Percentiles rank a stretch among this genome's conserved stretches.
These are phyloP conservation scores for Anagyrus pseudococci DNA, from an alignment of 2,888 invertebrate species.

Conservation along the genomic window DNA sequence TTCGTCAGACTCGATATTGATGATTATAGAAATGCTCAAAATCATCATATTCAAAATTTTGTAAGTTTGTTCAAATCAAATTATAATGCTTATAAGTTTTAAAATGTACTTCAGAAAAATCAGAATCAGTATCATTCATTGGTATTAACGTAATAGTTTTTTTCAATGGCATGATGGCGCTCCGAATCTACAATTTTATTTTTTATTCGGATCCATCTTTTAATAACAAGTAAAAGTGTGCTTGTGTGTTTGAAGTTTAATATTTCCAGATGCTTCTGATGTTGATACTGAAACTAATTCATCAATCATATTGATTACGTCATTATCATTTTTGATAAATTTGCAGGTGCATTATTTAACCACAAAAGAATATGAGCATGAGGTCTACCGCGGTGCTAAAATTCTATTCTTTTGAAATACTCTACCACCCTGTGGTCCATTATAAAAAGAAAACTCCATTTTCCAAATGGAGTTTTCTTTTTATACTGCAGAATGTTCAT, in stretches of 20 bases:
- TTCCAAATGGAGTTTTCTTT: conserved; percentile 38
- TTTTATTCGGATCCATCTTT: conserved; percentile 1
- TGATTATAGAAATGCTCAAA: conserved; percentile 41
- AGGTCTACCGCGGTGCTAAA: conserved; percentile 57
- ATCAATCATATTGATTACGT: conserved; percentile 45
- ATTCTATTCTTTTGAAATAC: conserved; percentile 50
- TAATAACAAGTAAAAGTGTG: conserved; percentile 43
- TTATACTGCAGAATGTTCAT: conserved; percentile 33
- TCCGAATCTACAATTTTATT: conserved; percentile 49
- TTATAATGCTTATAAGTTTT: conserved; percentile 26
- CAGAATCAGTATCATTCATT: conserved; percentile 39
- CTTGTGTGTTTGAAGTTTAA: conserved; percentile 46
- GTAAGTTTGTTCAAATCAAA: conserved; percentile 35
- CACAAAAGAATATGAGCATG: conserved; percentile 58
- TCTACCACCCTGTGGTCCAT: not conserved
- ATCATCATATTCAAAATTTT: conserved; percentile 36
- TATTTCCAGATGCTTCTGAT: conserved; percentile 43
- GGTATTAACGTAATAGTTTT: conserved; percentile 44
- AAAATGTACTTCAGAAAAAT: conserved; percentile 26
- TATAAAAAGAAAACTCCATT: too few relatives aligned
- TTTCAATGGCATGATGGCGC: conserved; percentile 43
- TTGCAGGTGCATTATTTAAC: conserved; percentile 52
- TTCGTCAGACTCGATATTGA: too few relatives aligned
- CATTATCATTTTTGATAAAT: conserved; percentile 38
- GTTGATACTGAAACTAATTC: conserved; percentile 43